A percentile compares a stretch with the other conserved stretches of the same genome.
Evolutionary conservation across 1,140 invertebrate genomes (phyloP).

Genomic region (Eurytemora carolleeae): DNA sequence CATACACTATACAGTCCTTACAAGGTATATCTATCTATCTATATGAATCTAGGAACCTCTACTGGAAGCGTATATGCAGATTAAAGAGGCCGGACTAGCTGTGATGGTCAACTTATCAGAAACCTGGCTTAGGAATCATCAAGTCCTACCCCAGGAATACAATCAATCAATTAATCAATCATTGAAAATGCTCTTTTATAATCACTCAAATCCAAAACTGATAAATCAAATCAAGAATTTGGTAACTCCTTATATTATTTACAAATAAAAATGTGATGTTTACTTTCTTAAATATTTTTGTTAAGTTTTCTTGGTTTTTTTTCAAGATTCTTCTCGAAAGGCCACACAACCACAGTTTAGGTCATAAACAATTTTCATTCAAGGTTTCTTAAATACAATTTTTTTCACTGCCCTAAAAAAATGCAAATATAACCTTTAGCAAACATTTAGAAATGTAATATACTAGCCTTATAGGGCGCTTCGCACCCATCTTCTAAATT

Average conservation of each 20-base stretch:
- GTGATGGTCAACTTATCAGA: slow-evolving; percentile 53
- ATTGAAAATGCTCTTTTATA: too few relatives aligned
- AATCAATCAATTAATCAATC: too few relatives aligned
- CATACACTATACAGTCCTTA: slow-evolving; percentile 55
- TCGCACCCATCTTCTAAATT: too few relatives aligned
- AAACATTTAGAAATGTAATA: too few relatives aligned
- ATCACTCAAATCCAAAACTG: too few relatives aligned
- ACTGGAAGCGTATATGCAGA: slow-evolving; percentile 48
- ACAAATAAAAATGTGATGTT: neutral
- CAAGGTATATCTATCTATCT: too few relatives aligned
- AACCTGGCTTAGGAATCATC: slow-evolving; percentile 70
- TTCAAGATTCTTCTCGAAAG: neutral
- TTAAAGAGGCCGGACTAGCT: slow-evolving; percentile 45
- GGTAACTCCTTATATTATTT: slow-evolving; percentile 23
- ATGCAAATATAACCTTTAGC: too few relatives aligned
- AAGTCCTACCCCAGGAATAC: slow-evolving; percentile 44
- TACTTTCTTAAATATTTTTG: neutral
- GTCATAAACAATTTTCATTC: too few relatives aligned
- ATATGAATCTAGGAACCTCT: slow-evolving; percentile 47
- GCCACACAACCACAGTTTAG: too few relatives aligned
- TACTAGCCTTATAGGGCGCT: too few relatives aligned
- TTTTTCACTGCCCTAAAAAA: too few relatives aligned
- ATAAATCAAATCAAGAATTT: neutral
- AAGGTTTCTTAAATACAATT: too few relatives aligned
- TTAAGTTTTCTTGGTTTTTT: neutral